These are phyloP conservation scores for Esox niger DNA, from an alignment of 2,113 vertebrate genomes.

Conservation along the genomic window DNA sequence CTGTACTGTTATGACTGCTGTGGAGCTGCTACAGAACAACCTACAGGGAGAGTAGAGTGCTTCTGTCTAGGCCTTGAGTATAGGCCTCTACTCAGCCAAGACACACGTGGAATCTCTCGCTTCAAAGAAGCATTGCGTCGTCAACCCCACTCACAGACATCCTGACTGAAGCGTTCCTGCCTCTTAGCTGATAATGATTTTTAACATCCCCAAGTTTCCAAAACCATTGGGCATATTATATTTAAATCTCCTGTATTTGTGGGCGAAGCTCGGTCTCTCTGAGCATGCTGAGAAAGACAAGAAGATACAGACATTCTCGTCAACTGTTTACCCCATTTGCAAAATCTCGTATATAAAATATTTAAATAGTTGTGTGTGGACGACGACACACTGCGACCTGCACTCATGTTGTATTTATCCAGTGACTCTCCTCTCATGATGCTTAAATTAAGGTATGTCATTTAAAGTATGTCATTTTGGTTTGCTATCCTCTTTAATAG, in stretches of 20 bases:
- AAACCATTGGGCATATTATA: constrained; percentile 8
- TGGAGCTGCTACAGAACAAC: constrained; percentile 37
- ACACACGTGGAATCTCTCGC: constrained; percentile 32
- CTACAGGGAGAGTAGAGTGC: constrained; percentile 36
- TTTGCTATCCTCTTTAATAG: background rate
- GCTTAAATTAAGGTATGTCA: too few relatives aligned
- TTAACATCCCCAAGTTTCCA: constrained; percentile 41
- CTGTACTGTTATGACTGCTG: too few relatives aligned
- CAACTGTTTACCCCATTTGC: background rate
- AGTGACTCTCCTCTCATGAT: too few relatives aligned
- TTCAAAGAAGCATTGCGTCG: constrained; percentile 43
- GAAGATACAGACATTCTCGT: constrained; percentile 19
- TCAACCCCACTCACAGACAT: constrained; percentile 43
- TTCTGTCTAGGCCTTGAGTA: constrained; percentile 40
- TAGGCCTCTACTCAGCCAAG: background rate
- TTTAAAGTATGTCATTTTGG: too few relatives aligned
- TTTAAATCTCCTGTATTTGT: constrained; percentile 50
- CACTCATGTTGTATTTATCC: too few relatives aligned
- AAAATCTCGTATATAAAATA: too few relatives aligned
- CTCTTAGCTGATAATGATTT: constrained; percentile 27
- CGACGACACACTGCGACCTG: too few relatives aligned
- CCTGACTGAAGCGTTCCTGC: constrained; percentile 46
- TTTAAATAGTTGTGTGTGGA: too few relatives aligned
- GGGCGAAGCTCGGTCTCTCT: constrained; percentile 47
- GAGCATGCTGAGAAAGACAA: constrained; percentile 50